Evolutionary conservation across 2,797 vertebrate species (phyloP).

Genomic region (Sebastes umbrosus): DNA sequence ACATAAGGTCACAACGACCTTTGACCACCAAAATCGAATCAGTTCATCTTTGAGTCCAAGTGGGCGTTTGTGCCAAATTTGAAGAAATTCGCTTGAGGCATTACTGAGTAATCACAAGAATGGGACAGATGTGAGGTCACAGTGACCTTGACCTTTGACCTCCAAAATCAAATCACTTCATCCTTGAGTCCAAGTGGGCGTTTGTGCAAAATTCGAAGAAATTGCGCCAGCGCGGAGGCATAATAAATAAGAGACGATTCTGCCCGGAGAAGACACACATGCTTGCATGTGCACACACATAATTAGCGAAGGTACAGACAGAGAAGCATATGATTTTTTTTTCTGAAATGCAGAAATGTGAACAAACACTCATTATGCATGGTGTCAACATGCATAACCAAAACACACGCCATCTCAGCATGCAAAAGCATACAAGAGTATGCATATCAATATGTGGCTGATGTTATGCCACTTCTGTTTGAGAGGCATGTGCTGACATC

Average conservation of each 20-base stretch:
- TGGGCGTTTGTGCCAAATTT: no score
- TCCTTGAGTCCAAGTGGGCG: no score
- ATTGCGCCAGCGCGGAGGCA: no score
- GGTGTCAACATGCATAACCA: not conserved
- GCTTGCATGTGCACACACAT: not conserved
- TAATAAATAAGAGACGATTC: not conserved
- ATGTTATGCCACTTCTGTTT: not conserved
- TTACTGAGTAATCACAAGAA: no score
- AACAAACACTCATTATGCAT: not conserved
- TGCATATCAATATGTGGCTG: not conserved
- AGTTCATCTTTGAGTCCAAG: no score
- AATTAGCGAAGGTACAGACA: not conserved
- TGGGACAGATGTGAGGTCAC: no score
- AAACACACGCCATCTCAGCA: not conserved
- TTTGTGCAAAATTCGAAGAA: no score
- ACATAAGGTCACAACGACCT: no score
- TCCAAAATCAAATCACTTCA: no score
- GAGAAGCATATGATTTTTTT: not conserved
- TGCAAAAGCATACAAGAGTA: not conserved
- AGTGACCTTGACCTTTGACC: no score
- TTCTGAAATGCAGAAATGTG: not conserved
- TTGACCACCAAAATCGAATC: no score
- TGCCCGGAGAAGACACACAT: not conserved
- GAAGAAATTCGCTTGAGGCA: no score
- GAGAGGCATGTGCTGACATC: not conserved